Conservation (phyloP, 2,113 vertebrate genomes). For the Leptobrachium ailaonicum region DNA sequence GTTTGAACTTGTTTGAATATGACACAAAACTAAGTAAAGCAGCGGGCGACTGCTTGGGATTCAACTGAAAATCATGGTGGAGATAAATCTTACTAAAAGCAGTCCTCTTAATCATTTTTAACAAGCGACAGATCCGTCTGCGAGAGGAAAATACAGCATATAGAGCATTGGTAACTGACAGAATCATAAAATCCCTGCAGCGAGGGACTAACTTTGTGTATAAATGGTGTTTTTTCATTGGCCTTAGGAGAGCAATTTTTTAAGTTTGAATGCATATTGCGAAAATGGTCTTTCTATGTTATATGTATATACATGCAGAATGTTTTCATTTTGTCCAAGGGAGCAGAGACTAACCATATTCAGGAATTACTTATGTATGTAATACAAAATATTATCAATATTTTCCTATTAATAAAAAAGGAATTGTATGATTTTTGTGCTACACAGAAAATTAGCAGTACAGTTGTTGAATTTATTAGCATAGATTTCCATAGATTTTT, state of each 20-base stretch:
- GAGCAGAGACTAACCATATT: not conserved
- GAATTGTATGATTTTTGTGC: no score
- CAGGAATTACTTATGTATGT: constrained; percentile 5
- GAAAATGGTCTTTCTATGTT: constrained; percentile 31
- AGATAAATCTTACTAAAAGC: constrained; percentile 39
- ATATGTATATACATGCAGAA: constrained; percentile 43
- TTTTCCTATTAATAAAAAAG: not conserved
- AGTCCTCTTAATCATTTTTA: constrained; percentile 50
- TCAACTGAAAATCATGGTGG: constrained; percentile 37
- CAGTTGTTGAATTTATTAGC: not conserved
- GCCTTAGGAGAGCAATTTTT: constrained; percentile 38
- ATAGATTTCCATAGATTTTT: not conserved
- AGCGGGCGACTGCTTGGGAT: constrained; percentile 40
- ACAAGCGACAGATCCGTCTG: constrained; percentile 48
- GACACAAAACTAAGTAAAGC: constrained; percentile 39
- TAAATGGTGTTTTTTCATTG: constrained; percentile 42
- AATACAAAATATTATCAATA: not conserved
- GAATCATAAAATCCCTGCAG: constrained; percentile 45
- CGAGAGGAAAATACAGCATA: constrained; percentile 33
- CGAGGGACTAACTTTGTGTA: constrained; percentile 37
- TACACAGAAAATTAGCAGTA: no score
- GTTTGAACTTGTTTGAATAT: constrained; percentile 40
- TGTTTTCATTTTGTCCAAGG: constrained; percentile 18
- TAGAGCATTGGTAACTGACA: constrained; percentile 35
- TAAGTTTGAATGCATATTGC: constrained; percentile 38